phyloP scores from a whole-genome alignment of 2,888 invertebrate genomes.

The Anarsia innoxiella region DNA sequence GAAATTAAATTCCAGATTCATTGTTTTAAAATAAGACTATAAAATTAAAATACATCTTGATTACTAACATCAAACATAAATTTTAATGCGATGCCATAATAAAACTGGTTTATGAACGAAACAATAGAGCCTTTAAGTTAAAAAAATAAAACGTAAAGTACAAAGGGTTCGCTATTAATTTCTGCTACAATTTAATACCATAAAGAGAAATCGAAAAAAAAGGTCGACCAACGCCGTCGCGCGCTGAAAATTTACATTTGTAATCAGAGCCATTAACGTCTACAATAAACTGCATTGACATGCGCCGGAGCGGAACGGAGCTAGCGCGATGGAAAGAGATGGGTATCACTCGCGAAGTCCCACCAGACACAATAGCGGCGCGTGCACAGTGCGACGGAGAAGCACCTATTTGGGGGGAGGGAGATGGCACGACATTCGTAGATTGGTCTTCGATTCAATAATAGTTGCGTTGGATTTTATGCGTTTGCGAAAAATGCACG shows the following conservation, averaged over 20 bases:
- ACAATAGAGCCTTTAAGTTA: constrained; percentile 27
- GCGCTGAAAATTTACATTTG: constrained; percentile 73
- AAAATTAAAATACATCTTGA: constrained; percentile 9
- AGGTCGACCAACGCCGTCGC: constrained; percentile 64
- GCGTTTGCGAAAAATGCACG: constrained; percentile 69
- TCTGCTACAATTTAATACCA: constrained; percentile 63
- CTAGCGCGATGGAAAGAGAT: constrained; percentile 45
- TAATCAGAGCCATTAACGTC: constrained; percentile 72
- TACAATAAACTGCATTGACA: constrained; percentile 74
- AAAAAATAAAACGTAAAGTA: constrained; percentile 25
- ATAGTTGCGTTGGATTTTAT: constrained; percentile 67
- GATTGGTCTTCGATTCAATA: constrained; percentile 47
- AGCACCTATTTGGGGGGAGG: constrained; percentile 33
- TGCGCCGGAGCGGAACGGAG: constrained; percentile 47
- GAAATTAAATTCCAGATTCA: constrained; percentile 8
- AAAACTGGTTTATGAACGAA: constrained; percentile 21
- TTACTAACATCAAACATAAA: constrained; percentile 11
- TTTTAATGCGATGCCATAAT: constrained; percentile 12
- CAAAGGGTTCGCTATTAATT: constrained; percentile 39
- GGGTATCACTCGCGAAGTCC: constrained; percentile 41
- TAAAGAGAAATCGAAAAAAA: constrained; percentile 63
- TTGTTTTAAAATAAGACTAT: constrained; percentile 9
- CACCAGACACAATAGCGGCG: constrained; percentile 69
- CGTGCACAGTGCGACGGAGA: constrained; percentile 56
- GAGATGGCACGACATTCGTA: constrained; percentile 34